Percentiles rank a stretch among this genome's conserved stretches.
Conservation (phyloP, 1,140 invertebrate species). For the Drosophila santomea region DNA sequence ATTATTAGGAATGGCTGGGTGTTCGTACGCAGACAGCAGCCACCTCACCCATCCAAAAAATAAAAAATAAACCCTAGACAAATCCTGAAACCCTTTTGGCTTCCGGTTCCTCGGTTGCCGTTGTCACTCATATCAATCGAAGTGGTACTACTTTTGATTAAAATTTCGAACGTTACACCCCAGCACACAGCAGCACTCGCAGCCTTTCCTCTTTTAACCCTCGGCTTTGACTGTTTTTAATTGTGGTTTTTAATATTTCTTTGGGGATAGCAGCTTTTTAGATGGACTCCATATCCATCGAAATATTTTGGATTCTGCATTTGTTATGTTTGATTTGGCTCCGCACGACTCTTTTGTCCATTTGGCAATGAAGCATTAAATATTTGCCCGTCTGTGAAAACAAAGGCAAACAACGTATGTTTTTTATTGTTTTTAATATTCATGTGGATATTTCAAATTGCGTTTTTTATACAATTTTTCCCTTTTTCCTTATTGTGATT, state of each 20-base stretch:
- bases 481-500: conserved; percentile 9
- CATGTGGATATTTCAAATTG: conserved; percentile 37
- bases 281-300: conserved; percentile 17
- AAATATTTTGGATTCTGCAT: conserved; percentile 23
- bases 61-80: conserved; percentile 31
- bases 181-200: conserved; percentile 3
- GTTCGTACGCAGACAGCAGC: conserved; percentile 32
- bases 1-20: conserved; percentile 8
- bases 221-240: conserved; percentile 59
- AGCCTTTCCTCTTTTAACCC: not conserved
- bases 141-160: conserved; percentile 81
- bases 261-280: not conserved
- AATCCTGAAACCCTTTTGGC: conserved; percentile 46
- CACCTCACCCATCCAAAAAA: not conserved
- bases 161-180: conserved; percentile 62
- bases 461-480: not conserved
- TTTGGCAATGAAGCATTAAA: conserved; percentile 77
- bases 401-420: conserved; percentile 73
- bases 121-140: conserved; percentile 77
- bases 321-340: conserved; percentile 66
- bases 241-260: conserved; percentile 79
- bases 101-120: conserved; percentile 13
- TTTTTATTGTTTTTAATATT: conserved; percentile 79
- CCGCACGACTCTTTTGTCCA: conserved; percentile 25
- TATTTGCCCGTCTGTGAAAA: conserved; percentile 67